Conservation (phyloP, 1,140 invertebrate species). For the Drosophila sturtevanti region DNA sequence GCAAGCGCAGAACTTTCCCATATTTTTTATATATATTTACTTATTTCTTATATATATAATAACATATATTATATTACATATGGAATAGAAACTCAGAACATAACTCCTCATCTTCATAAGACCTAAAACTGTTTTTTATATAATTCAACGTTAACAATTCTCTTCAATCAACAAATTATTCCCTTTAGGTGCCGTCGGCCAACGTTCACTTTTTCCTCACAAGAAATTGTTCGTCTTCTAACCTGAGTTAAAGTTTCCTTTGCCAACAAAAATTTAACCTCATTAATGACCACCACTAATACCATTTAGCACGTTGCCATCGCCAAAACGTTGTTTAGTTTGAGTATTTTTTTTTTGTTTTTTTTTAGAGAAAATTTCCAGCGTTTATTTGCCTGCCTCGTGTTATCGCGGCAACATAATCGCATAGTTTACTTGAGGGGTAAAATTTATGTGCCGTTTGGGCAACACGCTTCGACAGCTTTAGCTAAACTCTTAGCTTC, state of each 20-base stretch:
- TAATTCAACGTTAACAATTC: no score
- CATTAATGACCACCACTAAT: neutral
- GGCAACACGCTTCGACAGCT: conserved; percentile 49
- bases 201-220: neutral
- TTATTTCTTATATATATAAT: no score
- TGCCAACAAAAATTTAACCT: neutral
- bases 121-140: no score
- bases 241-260: neutral
- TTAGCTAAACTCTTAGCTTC: conserved; percentile 1
- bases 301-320: conserved; percentile 40
- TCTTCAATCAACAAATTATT: no score
- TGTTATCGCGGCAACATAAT: conserved; percentile 66
- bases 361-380: conserved; percentile 7
- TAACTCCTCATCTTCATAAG: no score
- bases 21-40: no score
- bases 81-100: no score
- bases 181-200: neutral
- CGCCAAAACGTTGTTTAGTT: conserved; percentile 31
- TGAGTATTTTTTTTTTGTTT: no score
- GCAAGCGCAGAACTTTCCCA: no score
- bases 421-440: conserved; percentile 63
- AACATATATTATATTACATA: no score
- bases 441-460: conserved; percentile 70
- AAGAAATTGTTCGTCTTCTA: neutral
- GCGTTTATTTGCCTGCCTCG: conserved; percentile 13